Evolutionary conservation across 2,797 vertebrate genomes (phyloP), one percentile per base, ranked within the genome.

Genomic region (Rhinogobio ventralis): DNA sequence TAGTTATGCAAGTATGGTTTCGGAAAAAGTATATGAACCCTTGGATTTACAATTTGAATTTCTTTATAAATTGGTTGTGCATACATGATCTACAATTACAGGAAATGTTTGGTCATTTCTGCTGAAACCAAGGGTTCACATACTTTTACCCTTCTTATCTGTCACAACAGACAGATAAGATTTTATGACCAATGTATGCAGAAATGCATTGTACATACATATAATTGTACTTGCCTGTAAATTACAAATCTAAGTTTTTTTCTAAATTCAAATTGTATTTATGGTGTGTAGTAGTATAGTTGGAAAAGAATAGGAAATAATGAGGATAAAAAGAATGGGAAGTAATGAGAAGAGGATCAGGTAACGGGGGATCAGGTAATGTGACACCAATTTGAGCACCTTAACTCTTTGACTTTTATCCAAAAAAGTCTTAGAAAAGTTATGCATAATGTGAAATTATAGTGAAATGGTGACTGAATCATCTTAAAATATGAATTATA

Each of bases 51-150:
- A 1, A 45, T 5, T 45, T 77, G 1, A 77, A 23, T 14, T 25
- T 45, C 2, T 42, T 60, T 60, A 36, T n/a, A 55, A 55, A 36
- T 19, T 55, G 8, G 8, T 9, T 68, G 5, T 39, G 23, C 46
- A n/a, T 33, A 9, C 13, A 46, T 36, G 20, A 68, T 39, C 25
- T 49, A 62, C 19, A 82, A 51, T 15, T 75, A 68, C 46, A 86
- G 14, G 30, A 80, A 69, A 71, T 51, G 15, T 55, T n/a, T 17
- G 13, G 19, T 53, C 1, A 36, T 55, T 36, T 55, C 6, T 39
- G 3, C 19, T 23, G 46, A 53, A 74, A 20, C 17, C 10, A 74
- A 74, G 19, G 30, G 30, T 25, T 60, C 5, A 60, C 33, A 25
- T 76, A 76, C 30, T 75, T 74, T 74, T 33, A 30, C 13, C 39